Evolutionary conservation across 1,140 invertebrate species (phyloP), one percentile per base, ranked within the genome.

Genomic region (Reticulitermes speratus): DNA sequence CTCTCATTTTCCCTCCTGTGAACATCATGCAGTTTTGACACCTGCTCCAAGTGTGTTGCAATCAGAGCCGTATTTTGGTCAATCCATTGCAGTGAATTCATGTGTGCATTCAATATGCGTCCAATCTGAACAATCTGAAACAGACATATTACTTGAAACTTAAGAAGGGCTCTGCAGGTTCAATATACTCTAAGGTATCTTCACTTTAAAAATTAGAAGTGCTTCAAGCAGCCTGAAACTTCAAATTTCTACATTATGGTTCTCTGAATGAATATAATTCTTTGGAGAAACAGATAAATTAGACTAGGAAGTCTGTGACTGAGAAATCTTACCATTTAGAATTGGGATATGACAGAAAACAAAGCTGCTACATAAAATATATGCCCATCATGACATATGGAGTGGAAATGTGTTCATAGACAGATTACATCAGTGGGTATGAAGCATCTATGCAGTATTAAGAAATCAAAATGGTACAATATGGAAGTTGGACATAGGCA

Each of bases 51-150:
- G 89, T 96, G 95, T 32, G 94, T 94, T 83, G 94, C 95, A 38
- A 98, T 94, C 86, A 95, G 91, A 1, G 94, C 92, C 7, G 95
- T 95, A 82, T 95, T 95, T 86, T 95, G 93, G 90, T 97, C 96
- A 52, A 99, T 95, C 97, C 97, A 99, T 88, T 98, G 97, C 88
- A 99, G 92, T 0, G 97, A 98, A 87, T 98, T 97, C 95, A 98
- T 99, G 89, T 99, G 98, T 0, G 97, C 97, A 91, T 99, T 99
- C 0, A 99, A 91, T 88, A 99, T 98, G 88, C 96, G 96, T 5
- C 97, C 95, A 88, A 99, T 97, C 91, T 98, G 97, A 16, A 96
- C 95, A 83, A 98, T 95, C 94, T 96, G 91, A 38, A 92, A 92
- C 16, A 44, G 44, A 44, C 81, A 82, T 45, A 25, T 83, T 83